These are phyloP conservation scores for Echinometra lucunter DNA, from an alignment of 53 echinoderm and acorn worm genomes.

Conservation along the genomic window DNA sequence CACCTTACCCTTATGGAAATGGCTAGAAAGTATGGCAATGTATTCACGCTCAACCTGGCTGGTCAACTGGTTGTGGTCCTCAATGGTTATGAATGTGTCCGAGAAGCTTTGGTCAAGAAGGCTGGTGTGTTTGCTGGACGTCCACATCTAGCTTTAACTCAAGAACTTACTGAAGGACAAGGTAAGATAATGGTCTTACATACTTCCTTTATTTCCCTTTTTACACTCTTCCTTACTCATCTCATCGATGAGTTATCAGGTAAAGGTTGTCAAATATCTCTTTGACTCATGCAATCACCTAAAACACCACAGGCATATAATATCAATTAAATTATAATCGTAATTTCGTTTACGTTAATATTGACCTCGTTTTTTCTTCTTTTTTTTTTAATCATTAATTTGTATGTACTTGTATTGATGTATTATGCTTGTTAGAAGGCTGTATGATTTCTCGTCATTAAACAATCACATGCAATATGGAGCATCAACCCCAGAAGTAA, in stretches of 20 bases:
- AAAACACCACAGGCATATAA: no score
- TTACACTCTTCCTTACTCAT: neutral
- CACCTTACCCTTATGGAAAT: slow-evolving; percentile 96
- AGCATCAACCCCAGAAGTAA: no score
- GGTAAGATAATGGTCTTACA: slow-evolving; percentile 72
- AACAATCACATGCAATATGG: no score
- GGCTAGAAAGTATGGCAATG: slow-evolving; percentile 89
- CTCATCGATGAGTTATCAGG: neutral
- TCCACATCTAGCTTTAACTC: slow-evolving; percentile 89
- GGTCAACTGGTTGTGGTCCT: slow-evolving; percentile 90
- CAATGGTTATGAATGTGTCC: slow-evolving; percentile 89
- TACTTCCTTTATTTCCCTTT: neutral
- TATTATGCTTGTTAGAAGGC: no score
- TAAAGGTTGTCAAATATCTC: no score
- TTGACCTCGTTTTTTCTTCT: no score
- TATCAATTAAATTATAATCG: no score
- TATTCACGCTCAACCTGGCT: slow-evolving; percentile 91
- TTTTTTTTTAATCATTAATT: no score
- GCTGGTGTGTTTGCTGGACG: slow-evolving; percentile 91
- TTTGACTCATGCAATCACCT: no score
- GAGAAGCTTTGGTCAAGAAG: slow-evolving; percentile 94
- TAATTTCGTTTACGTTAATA: no score
- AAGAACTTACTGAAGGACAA: slow-evolving; percentile 93
- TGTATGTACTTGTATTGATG: no score
- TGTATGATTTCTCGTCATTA: no score